A percentile compares a stretch with the other conserved stretches of the same genome.
These are phyloP conservation scores for Drosophila emarginata DNA, from an alignment of 2,888 invertebrate species.

Conservation along the genomic window DNA sequence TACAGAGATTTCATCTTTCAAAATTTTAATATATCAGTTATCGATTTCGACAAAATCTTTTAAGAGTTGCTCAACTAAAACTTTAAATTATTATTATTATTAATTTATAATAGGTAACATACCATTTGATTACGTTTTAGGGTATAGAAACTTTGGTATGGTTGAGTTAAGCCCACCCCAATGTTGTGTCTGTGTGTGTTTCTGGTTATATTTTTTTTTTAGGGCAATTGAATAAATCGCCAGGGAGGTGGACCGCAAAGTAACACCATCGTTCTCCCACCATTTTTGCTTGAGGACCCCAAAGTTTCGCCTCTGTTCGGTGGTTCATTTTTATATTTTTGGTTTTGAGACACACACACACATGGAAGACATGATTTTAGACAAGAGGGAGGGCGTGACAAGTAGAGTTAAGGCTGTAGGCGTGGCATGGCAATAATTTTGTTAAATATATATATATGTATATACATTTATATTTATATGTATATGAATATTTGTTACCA, in stretches of 20 bases:
- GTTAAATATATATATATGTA: constrained; percentile 17
- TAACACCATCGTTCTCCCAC: not conserved
- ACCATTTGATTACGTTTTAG: not conserved
- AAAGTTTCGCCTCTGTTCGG: not conserved
- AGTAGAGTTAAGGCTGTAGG: not conserved
- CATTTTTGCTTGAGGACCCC: not conserved
- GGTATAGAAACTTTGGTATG: not conserved
- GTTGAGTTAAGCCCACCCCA: not conserved
- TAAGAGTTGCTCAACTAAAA: too few species aligned
- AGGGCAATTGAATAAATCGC: constrained; percentile 32
- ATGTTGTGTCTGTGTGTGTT: not conserved
- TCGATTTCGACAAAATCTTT: too few species aligned
- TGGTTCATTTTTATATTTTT: not conserved
- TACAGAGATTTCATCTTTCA: too few species aligned
- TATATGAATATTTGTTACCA: not conserved
- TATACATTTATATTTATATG: not conserved
- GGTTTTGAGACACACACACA: not conserved
- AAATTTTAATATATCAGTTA: too few species aligned
- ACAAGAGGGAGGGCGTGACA: not conserved
- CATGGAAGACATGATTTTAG: not conserved
- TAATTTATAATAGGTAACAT: too few species aligned
- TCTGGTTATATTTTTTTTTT: not conserved
- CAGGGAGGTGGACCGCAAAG: constrained; percentile 7
- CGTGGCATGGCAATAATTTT: constrained; percentile 19
- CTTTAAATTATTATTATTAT: too few species aligned